Evolutionary conservation across 1,140 invertebrate genomes (phyloP), one percentile per base, ranked within the genome.

Genomic region (Venustaconcha ellipsiformis): DNA sequence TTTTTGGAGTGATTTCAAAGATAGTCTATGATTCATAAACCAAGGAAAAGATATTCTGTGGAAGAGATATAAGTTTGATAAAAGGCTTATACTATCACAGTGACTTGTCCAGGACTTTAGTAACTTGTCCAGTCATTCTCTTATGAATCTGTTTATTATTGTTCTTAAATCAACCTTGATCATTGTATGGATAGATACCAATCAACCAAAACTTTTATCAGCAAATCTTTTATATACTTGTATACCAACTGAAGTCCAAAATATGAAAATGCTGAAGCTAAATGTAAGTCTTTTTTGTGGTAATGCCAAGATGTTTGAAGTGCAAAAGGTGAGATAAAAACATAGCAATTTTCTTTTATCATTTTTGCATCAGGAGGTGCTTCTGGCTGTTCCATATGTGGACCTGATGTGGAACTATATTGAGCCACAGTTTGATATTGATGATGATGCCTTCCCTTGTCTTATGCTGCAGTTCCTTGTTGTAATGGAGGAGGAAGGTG

Each of bases 401-500:
- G 95, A 97, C 83, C 90, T 97, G 72, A 96, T 94, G 37, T 97
- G 96, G 89, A 95, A 97, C 87, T 95, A 95, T 88, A 95, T 95
- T 0, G 93, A 95, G 86, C 95, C 96, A 14, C 95, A 94, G 63
- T 93, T 94, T 83, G 95, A 95, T 84, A 92, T 94, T 74, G 95
- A 95, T 91, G 93, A 94, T 17, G 94, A 97, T 84, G 96, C 95
- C 84, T 91, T 96, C 66, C 96, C 96, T 18, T 97, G 95, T 88
- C 92, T 98, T 67, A 97, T 97, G 89, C 87, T 96, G 58, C 95
- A 96, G 89, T 97, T 97, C 88, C 93, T 95, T 94, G 96, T 11
- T 67, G 81, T 67, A 60, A 72, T 70, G 57, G 74, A 17, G 3
- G 58, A 55, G 26, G 55, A 67, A n/a, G 77, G 76, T 4, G 75